Base-by-base conservation (phyloP, 2,113 vertebrate genomes). In the Elachura formosa region DNA sequence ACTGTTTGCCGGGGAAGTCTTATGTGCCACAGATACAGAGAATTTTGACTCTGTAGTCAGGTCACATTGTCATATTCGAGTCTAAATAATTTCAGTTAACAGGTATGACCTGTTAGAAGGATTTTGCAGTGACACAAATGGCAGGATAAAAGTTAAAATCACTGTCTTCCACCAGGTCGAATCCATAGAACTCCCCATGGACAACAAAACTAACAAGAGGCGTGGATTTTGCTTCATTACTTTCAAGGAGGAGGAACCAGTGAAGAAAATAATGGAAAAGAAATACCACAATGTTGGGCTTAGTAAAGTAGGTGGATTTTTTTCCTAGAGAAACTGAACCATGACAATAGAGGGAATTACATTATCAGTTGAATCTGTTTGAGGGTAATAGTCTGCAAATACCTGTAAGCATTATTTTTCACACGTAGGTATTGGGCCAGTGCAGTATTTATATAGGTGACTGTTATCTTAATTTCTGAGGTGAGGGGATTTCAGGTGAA, bases 191-290 rank as follows among this genome's bases (percentile, higher is more conserved):
- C 98, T 99, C 43, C 99, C 99, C 82, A 99, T 99, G 99, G 99
- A 99, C 97, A 99, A 99, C 97, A 99, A 99, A 98, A 99, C 99
- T n/a, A 99, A 99, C 96, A 99, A 99, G 97, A 98, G 99, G 45
- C 98, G 99, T 97, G 99, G 99, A 33, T 99, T 99, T 98, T 99
- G 99, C 97, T 99, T 99, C 97, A 99, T 99, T 94, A 99, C 99
- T 15, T 99, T 99, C 96, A 99, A 98, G 96, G 99, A 99, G 68
- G 99, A 99, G 89, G 99, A 99, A 26, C 98, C 99, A 63, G 99
- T 99, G 31, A 99, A 99, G 97, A 99, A 98, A 89, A 99, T 99
- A 93, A 99, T 99, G 99, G 99, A 99, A 97, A 99, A 99, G 94
- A 99, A 99, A 96, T 99, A 99, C 93, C 99, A 99, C 97, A 99